These are phyloP conservation scores for Semaprochilodus insignis DNA, from an alignment of 2,797 vertebrate genomes.

Conservation along the genomic window DNA sequence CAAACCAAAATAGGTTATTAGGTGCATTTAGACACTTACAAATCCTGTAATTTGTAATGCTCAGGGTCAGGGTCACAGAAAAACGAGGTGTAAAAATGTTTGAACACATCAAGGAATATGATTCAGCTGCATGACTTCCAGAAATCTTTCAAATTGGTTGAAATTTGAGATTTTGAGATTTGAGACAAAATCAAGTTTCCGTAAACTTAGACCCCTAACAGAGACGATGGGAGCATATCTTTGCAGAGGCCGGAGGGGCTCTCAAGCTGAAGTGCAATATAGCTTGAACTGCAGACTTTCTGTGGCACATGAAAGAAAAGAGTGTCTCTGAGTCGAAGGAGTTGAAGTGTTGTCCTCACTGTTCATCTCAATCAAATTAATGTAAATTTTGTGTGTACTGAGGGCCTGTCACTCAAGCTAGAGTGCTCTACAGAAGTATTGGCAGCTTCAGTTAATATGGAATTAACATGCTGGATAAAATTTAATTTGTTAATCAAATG, in stretches of 20 bases:
- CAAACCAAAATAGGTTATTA: too few relatives aligned
- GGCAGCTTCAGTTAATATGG: constrained; percentile 1
- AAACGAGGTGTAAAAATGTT: too few relatives aligned
- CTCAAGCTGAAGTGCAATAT: not conserved
- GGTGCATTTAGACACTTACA: too few relatives aligned
- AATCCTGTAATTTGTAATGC: too few relatives aligned
- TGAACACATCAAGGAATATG: too few relatives aligned
- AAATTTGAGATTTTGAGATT: too few relatives aligned
- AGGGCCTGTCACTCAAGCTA: constrained; percentile 5
- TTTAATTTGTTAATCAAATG: constrained; percentile 14
- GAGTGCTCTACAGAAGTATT: constrained; percentile 1
- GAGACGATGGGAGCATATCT: not conserved
- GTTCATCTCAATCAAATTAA: constrained; percentile 16
- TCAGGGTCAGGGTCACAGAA: too few relatives aligned
- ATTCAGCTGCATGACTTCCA: too few relatives aligned
- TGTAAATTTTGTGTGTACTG: constrained; percentile 7
- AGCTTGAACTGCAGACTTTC: not conserved
- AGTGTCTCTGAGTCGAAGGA: not conserved
- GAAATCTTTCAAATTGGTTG: too few relatives aligned
- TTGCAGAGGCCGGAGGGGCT: not conserved
- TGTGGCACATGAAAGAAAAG: not conserved
- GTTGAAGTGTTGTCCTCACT: not conserved
- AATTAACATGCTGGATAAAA: constrained; percentile 13
- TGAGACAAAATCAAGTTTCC: not conserved
- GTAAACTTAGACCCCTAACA: not conserved